Percentiles rank a stretch among this genome's conserved stretches.
phyloP scores from a whole-genome alignment of 2,797 vertebrate genomes.

The Macropus fuliginosus region DNA sequence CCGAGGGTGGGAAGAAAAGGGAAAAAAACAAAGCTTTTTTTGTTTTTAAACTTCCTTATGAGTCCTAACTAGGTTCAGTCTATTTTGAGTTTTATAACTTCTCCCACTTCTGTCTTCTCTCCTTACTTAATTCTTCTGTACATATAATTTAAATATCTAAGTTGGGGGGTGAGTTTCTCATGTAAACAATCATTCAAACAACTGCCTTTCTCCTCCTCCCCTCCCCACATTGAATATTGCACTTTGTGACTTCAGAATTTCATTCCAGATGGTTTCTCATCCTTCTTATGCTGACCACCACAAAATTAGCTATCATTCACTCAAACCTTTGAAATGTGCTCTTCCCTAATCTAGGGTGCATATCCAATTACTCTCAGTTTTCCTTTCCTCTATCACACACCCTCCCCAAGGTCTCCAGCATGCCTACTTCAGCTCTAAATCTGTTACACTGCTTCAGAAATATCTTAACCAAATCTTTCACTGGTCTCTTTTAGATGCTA shows the following conservation, averaged over 20 bases:
- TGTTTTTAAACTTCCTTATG: too few relatives aligned
- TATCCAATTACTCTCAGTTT: background rate
- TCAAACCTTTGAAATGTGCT: background rate
- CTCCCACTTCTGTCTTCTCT: background rate
- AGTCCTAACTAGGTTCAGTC: too few relatives aligned
- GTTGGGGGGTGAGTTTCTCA: background rate
- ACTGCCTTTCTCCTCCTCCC: background rate
- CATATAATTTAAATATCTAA: background rate
- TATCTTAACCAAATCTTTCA: background rate
- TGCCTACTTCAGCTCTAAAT: background rate
- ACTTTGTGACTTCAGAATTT: background rate
- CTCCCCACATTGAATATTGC: background rate
- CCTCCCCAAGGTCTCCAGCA: background rate
- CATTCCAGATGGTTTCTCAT: background rate
- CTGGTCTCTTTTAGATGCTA: background rate
- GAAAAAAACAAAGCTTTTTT: too few relatives aligned
- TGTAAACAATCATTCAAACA: background rate
- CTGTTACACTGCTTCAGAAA: background rate
- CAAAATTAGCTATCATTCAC: background rate
- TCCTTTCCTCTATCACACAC: background rate
- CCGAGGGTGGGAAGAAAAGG: too few relatives aligned
- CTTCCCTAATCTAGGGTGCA: background rate
- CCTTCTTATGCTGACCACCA: background rate
- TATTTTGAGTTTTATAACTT: too few relatives aligned
- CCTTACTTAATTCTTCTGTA: background rate